Evolutionary conservation across 2,797 vertebrate genomes (phyloP), one percentile per base, ranked within the genome.

Genomic region (Neosilurus mollespiculum): DNA sequence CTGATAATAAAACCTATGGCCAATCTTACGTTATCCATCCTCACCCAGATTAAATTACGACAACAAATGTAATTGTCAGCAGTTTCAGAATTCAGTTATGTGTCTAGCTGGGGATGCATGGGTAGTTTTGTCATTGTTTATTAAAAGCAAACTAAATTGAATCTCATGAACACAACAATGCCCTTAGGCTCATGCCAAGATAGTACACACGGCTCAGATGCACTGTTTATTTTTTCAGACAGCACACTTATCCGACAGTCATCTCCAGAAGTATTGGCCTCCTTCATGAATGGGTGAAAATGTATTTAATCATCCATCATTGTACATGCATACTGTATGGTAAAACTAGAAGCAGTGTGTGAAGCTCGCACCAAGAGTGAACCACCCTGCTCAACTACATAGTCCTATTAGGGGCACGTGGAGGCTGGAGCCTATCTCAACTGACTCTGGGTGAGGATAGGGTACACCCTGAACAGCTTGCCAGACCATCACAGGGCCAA

Each of bases 161-260:
- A 87, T 81, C 81, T 76, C 79, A 79, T 82, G 81, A 86, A 81
- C 81, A 82, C 15, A 51, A 65, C 61, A 64, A 51, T 88, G 82
- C 78, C 87, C 18, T 78, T 83, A 83, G 81, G 84, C 78, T 64
- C 83, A 83, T 83, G 87, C 75, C 88, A 86, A 82, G 89, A 90
- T 84, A 73, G 65, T 75, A 85, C 84, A 89, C 43, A 34, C 84
- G 83, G 87, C 78, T 87, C 84, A 86, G 88, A 88, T 89, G 81
- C 90, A 89, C 80, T 78, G 81, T 85, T 83, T 64, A 61, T 83
- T 81, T 83, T 89, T 87, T 88, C 78, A 83, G 70, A 75, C 43
- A 12, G 77, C n/a, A 53, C 43, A 26, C n/a, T 78, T 65, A 65
- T 78, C 77, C 59, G 11, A 78, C 49, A 64, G 9, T 65, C 61